Evolutionary conservation across 2,888 invertebrate genomes (phyloP), one percentile per base, ranked within the genome.

Genomic region (Drosophila meridiana): DNA sequence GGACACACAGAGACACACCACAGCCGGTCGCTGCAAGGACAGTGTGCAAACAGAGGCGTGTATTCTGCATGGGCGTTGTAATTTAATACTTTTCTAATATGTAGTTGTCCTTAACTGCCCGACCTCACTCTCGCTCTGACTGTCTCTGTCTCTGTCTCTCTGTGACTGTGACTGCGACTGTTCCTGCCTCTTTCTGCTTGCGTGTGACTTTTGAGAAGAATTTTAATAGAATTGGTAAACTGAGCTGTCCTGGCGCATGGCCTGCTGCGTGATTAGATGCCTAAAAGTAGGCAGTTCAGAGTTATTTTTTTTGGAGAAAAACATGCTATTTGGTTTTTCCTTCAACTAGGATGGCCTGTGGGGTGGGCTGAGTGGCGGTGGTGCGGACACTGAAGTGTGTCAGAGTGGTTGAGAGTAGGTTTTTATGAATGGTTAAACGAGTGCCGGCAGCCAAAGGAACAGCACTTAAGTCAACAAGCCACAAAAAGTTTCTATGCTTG

Each of bases 161-260:
- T 20, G 20, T 9, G 20, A 30, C 14, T 20, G 20, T 20, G 32
- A 30, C 45, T 34, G 40, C 36, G 3, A 52, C 30, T 45, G 45
- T 43, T 4, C 6, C 26, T 30, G 28, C 45, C 20, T 61, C 67
- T 64, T 72, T 73, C 48, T 74, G 67, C 69, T 71, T 69, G 72
- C 80, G 73, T 73, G 73, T 64, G 77, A 77, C 69, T 80, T 83
- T 77, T 75, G 62, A 73, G 68, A 81, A 82, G 89, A 86, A 88
- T 90, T 87, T 87, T 90, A 90, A 87, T 87, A 86, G 89, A 90
- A 87, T 87, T 87, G 90, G 87, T 88, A 88, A 87, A 68, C 74
- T 88, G 87, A 87, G 90, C 45, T 47, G 8, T 34, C 20, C 28
- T 28, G 47, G 50, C 28, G 42, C 40, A 47, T 9, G 38, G 58